phyloP scores from a whole-genome alignment of 2,888 invertebrate genomes.

The Nymphalis urticae region DNA sequence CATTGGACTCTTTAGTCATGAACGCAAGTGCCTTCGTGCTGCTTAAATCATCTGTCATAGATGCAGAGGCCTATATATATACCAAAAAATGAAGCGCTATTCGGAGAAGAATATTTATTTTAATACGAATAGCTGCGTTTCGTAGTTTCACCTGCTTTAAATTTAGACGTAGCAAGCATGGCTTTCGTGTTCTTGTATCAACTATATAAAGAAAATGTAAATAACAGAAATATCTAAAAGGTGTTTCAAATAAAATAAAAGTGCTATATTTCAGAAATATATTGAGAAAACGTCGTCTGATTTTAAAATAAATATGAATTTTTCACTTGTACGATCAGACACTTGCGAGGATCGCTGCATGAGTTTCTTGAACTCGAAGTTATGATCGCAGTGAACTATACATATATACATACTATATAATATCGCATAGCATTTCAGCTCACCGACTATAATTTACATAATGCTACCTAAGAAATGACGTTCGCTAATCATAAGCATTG shows the following conservation, averaged over 20 bases:
- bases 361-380: conserved; percentile 7
- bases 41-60: too few species aligned
- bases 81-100: too few species aligned
- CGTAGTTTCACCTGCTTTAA: too few species aligned
- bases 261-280: neutral
- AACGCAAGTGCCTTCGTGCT: too few species aligned
- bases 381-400: conserved; percentile 7
- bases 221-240: neutral
- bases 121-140: too few species aligned
- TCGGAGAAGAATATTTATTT: too few species aligned
- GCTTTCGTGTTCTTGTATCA: too few species aligned
- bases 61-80: too few species aligned
- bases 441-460: conserved; percentile 5
- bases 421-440: neutral
- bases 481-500: neutral
- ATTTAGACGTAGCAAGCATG: too few species aligned
- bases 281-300: neutral
- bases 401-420: too few species aligned
- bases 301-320: neutral
- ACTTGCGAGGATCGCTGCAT: neutral
- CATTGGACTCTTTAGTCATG: too few species aligned
- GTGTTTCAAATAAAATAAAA: conserved; percentile 1
- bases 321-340: conserved; percentile 8
- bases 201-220: neutral
- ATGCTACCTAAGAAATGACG: neutral